phyloP scores from a whole-genome alignment of 2,888 invertebrate species.

The Coelopa pilipes region DNA sequence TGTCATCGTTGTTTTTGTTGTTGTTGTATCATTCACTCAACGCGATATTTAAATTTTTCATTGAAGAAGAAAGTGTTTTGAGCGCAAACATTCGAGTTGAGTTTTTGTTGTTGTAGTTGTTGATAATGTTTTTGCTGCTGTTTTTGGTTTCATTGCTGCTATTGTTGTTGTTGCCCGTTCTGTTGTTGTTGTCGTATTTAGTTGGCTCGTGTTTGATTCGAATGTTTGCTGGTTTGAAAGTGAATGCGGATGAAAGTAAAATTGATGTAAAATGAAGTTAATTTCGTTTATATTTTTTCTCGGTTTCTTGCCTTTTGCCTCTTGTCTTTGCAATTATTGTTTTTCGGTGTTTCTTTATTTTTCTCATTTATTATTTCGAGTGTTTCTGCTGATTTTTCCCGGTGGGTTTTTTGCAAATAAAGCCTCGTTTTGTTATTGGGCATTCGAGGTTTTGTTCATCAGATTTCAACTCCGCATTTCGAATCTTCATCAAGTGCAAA shows the following conservation, averaged over 20 bases:
- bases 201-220: neutral
- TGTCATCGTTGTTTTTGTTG: neutral
- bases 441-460: no score
- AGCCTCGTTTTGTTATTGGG: no score
- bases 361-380: no score
- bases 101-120: neutral
- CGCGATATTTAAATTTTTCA: slow-evolving; percentile 21
- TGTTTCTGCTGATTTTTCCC: no score
- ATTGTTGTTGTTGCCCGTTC: neutral
- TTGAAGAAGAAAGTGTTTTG: slow-evolving; percentile 30
- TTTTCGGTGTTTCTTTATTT: neutral
- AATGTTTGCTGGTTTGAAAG: slow-evolving; percentile 4
- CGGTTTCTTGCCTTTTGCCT: no score
- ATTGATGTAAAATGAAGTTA: no score
- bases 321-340: neutral
- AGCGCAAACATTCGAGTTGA: slow-evolving; percentile 13
- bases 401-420: no score
- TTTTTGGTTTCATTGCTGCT: neutral
- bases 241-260: neutral
- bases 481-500: no score
- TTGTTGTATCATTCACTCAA: neutral
- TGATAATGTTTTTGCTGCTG: neutral
- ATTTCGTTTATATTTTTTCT: no score
- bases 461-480: no score
- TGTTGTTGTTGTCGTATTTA: slow-evolving; percentile 9